Evolutionary conservation across 2,113 vertebrate genomes (phyloP).

Genomic region (Beaufortia kweichowensis): DNA sequence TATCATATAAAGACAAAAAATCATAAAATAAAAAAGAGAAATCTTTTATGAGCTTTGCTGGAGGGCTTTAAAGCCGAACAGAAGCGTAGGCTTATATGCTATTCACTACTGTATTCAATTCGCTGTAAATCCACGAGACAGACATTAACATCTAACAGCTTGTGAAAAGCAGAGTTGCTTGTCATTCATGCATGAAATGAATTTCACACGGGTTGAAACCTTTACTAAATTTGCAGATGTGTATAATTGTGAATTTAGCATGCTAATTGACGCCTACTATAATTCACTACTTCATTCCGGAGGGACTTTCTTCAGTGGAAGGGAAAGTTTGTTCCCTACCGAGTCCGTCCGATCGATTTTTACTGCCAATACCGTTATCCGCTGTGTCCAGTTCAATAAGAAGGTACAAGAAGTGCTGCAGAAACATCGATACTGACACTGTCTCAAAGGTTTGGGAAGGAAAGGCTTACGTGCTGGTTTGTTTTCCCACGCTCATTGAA

Average conservation of each 20-base stretch:
- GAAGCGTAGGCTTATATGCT: slow-evolving; percentile 28
- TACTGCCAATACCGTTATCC: slow-evolving; percentile 26
- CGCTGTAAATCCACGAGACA: slow-evolving; percentile 34
- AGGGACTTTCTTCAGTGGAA: slow-evolving; percentile 6
- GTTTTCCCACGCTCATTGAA: background rate
- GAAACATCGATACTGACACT: slow-evolving; percentile 30
- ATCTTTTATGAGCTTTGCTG: slow-evolving; percentile 2
- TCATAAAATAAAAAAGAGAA: slow-evolving; percentile 2
- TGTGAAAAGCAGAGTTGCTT: slow-evolving; percentile 38
- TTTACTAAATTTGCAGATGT: slow-evolving; percentile 35
- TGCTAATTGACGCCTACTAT: slow-evolving; percentile 35
- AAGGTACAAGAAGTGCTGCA: slow-evolving; percentile 14
- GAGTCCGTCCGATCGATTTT: slow-evolving; percentile 32
- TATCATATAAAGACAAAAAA: slow-evolving; percentile 13
- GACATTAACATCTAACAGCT: slow-evolving; percentile 40
- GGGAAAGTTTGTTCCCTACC: slow-evolving; percentile 25
- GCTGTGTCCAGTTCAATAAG: slow-evolving; percentile 32
- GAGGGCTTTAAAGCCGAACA: slow-evolving; percentile 1
- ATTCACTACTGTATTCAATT: slow-evolving; percentile 38
- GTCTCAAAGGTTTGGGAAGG: background rate
- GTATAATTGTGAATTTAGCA: slow-evolving; percentile 43
- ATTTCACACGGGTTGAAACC: slow-evolving; percentile 38
- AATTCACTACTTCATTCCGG: slow-evolving; percentile 8
- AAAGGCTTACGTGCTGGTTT: background rate
- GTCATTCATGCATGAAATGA: slow-evolving; percentile 33